These are phyloP conservation scores for Frieseomelitta varia DNA, from an alignment of 1,140 invertebrate genomes.

Conservation along the genomic window DNA sequence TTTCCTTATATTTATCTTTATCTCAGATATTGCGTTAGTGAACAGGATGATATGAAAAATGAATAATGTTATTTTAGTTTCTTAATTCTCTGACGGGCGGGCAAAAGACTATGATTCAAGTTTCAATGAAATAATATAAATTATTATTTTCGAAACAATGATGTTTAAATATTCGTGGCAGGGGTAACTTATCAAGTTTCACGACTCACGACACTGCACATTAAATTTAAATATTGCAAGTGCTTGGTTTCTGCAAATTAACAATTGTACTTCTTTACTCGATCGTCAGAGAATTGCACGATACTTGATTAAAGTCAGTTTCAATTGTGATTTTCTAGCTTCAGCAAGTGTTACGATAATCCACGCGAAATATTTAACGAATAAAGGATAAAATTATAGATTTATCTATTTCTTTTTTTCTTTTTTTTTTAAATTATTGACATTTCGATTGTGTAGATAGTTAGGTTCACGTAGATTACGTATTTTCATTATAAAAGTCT, in stretches of 20 bases:
- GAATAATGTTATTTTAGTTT: background rate
- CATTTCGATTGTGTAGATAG: background rate
- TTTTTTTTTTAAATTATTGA: too few relatives aligned
- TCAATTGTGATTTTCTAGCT: background rate
- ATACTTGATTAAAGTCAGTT: background rate
- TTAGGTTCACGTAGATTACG: background rate
- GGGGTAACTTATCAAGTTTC: too few relatives aligned
- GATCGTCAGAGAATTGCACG: too few relatives aligned
- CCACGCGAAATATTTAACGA: background rate
- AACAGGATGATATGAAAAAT: background rate
- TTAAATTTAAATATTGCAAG: too few relatives aligned
- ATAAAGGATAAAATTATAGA: background rate
- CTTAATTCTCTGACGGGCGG: background rate
- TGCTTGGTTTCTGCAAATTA: too few relatives aligned
- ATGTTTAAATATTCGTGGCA: too few relatives aligned
- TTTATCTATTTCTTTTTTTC: background rate
- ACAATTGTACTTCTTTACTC: too few relatives aligned
- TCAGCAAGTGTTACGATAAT: background rate
- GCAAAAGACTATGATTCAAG: too few relatives aligned
- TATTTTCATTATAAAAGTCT: conserved; percentile 23
- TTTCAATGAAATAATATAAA: too few relatives aligned
- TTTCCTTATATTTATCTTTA: background rate
- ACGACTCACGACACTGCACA: too few relatives aligned
- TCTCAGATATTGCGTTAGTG: background rate
- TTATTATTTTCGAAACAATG: too few relatives aligned